Conservation (phyloP, 2,113 vertebrate genomes). For the Paramormyrops kingsleyae region DNA sequence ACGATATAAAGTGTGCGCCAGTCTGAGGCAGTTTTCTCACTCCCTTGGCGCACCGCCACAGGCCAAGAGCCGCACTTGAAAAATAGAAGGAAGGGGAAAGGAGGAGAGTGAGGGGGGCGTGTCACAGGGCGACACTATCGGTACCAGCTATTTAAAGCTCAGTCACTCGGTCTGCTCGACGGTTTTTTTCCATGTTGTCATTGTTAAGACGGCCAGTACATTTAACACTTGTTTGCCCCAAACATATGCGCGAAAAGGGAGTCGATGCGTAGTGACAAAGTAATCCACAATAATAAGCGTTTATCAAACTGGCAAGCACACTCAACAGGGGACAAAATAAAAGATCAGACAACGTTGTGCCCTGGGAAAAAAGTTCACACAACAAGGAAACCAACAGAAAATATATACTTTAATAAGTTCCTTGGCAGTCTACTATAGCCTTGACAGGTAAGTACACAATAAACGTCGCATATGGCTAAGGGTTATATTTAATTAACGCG, state of each 20-base stretch:
- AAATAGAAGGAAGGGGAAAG: not conserved
- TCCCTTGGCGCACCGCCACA: not conserved
- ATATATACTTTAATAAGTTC: not conserved
- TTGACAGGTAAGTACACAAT: not conserved
- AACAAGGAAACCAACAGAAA: conserved; percentile 17
- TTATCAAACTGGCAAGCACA: not conserved
- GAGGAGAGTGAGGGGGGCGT: not conserved
- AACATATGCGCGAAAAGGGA: not conserved
- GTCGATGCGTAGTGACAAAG: not conserved
- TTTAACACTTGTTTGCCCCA: not conserved
- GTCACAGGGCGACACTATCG: not conserved
- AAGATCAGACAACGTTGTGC: not conserved
- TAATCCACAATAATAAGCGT: not conserved
- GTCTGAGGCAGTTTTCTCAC: not conserved
- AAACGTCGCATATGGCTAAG: not conserved
- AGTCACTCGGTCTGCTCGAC: conserved; percentile 21
- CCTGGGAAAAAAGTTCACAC: not conserved
- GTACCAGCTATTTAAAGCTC: conserved; percentile 22
- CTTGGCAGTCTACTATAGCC: not conserved
- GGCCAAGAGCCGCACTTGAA: not conserved
- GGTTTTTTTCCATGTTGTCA: conserved; percentile 28
- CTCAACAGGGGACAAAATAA: not conserved
- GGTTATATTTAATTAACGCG: not conserved
- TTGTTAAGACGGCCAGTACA: not conserved
- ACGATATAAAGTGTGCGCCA: not conserved